phyloP scores from a whole-genome alignment of 2,113 vertebrate genomes.

The Hippocampus comes region DNA sequence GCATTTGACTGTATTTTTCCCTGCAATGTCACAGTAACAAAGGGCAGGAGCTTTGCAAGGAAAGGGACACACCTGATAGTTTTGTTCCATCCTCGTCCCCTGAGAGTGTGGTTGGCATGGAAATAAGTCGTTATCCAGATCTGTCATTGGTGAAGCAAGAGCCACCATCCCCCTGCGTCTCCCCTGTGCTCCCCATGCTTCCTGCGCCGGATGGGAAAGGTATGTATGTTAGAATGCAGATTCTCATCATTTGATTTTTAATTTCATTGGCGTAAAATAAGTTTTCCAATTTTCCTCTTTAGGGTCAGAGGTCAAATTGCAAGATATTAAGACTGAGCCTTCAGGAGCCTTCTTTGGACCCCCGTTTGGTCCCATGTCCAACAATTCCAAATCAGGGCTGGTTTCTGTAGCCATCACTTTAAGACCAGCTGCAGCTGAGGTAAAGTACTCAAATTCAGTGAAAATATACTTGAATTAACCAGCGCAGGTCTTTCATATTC shows the following conservation, averaged over 20 bases:
- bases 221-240: conserved; percentile 39
- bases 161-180: conserved; percentile 84
- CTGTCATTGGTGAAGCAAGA: conserved; percentile 90
- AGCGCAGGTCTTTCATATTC: neutral
- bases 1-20: conserved; percentile 12
- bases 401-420: conserved; percentile 95
- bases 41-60: conserved; percentile 86
- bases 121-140: conserved; percentile 91
- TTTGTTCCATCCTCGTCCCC: conserved; percentile 97
- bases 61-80: conserved; percentile 90
- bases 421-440: conserved; percentile 90
- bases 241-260: too few relatives aligned
- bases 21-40: conserved; percentile 58
- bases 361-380: conserved; percentile 76
- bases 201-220: conserved; percentile 86
- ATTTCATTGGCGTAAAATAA: neutral
- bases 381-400: conserved; percentile 85
- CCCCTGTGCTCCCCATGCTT: conserved; percentile 90
- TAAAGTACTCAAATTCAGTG: conserved; percentile 53
- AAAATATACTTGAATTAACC: neutral
- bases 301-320: conserved; percentile 82
- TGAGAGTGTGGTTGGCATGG: conserved; percentile 91
- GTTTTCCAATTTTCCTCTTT: conserved; percentile 6
- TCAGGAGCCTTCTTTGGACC: conserved; percentile 62
- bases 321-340: conserved; percentile 87